Percentiles rank a stretch among this genome's conserved stretches.
Evolutionary conservation across 2,888 invertebrate genomes (phyloP).

Genomic region (Brenthis daphne): DNA sequence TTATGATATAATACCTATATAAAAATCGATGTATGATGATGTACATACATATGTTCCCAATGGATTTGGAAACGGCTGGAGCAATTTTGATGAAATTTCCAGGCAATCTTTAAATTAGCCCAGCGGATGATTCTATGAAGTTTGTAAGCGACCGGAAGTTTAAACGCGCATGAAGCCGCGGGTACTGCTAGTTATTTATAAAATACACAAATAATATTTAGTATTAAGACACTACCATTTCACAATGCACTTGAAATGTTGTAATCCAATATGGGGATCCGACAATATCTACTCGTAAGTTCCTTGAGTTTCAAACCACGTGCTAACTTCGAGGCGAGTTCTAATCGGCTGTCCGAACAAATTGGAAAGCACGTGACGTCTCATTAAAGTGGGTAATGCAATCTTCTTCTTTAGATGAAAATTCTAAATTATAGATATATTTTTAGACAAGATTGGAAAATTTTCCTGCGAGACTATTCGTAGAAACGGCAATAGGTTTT

Average conservation of each 20-base stretch:
- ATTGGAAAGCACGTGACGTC: slow-evolving; percentile 24
- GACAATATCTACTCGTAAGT: not conserved
- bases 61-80: no score
- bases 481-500: not conserved
- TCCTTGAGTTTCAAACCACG: slow-evolving; percentile 25
- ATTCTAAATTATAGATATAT: slow-evolving; percentile 1
- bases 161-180: no score
- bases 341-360: slow-evolving; percentile 18
- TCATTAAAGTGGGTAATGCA: slow-evolving; percentile 23
- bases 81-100: no score
- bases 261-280: slow-evolving; percentile 6
- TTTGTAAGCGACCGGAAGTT: no score
- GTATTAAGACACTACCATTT: not conserved
- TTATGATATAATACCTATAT: no score
- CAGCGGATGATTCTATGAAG: no score
- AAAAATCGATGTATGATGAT: no score
- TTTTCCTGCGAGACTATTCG: not conserved
- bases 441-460: not conserved
- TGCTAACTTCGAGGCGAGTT: slow-evolving; percentile 16
- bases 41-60: no score
- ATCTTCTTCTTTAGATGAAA: slow-evolving; percentile 19
- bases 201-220: not conserved
- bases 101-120: no score
- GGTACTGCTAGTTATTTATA: no score
- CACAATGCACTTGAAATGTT: not conserved